Conservation (phyloP, 1,140 invertebrate species). For the Lanistes nyassanus region DNA sequence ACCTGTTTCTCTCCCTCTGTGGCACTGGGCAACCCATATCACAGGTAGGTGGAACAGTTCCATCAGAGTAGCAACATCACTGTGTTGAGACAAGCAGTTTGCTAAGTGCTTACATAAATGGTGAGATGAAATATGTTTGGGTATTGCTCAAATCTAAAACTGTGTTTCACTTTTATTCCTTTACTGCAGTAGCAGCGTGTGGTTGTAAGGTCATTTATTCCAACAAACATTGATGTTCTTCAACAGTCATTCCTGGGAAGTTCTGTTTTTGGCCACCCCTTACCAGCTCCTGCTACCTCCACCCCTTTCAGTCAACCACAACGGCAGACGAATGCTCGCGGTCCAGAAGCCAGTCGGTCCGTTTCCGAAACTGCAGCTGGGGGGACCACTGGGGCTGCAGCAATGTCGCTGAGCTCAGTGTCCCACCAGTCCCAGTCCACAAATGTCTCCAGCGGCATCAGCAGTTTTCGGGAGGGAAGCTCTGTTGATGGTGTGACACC, state of each 20-base stretch:
- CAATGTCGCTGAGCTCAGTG: neutral
- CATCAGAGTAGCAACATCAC: too few relatives aligned
- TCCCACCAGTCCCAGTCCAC: conserved; percentile 36
- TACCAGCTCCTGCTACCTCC: conserved; percentile 43
- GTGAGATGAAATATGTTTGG: too few relatives aligned
- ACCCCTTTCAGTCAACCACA: conserved; percentile 47
- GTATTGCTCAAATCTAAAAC: too few relatives aligned
- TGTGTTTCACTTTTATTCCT: too few relatives aligned
- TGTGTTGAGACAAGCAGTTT: too few relatives aligned
- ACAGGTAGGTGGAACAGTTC: too few relatives aligned
- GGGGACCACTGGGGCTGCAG: neutral
- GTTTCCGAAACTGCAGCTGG: neutral
- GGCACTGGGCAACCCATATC: conserved; percentile 33
- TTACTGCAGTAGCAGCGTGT: too few relatives aligned
- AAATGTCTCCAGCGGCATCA: conserved; percentile 59
- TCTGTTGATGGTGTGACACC: conserved; percentile 47
- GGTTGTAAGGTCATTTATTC: too few relatives aligned
- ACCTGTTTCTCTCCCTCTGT: conserved; percentile 51
- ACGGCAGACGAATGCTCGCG: too few relatives aligned
- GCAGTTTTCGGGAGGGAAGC: conserved; percentile 53
- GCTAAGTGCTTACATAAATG: too few relatives aligned
- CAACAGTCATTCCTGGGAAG: conserved; percentile 7
- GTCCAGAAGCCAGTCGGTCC: conserved; percentile 2
- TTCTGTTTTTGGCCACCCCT: conserved; percentile 41
- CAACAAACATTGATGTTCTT: neutral